Evolutionary conservation across 92 coral and sea anemone genomes (phyloP).

Genomic region (Parazoanthus swiftii): DNA sequence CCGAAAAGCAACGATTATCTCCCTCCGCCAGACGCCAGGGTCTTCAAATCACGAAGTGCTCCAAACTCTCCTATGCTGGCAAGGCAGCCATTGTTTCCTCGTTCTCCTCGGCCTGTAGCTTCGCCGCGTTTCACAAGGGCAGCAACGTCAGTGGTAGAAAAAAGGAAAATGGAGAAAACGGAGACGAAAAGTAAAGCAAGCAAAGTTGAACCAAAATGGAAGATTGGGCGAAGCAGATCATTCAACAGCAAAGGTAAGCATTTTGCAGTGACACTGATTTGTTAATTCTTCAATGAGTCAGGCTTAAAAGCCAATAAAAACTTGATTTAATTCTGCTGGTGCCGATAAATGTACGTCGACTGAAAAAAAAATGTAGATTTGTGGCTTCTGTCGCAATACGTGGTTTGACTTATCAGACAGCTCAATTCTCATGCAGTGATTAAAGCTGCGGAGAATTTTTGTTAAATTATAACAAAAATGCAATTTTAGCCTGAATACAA

Average conservation of each 20-base stretch:
- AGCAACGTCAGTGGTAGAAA: constrained; percentile 59
- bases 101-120: constrained; percentile 70
- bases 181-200: constrained; percentile 46
- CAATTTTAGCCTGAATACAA: background rate
- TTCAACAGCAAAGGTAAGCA: constrained; percentile 74
- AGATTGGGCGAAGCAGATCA: constrained; percentile 91
- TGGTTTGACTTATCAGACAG: background rate
- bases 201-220: constrained; percentile 34
- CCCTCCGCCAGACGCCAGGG: constrained; percentile 92
- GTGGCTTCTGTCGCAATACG: background rate
- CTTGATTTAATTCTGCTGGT: background rate
- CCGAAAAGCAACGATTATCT: constrained; percentile 87
- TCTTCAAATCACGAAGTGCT: constrained; percentile 94
- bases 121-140: constrained; percentile 66
- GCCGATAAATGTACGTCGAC: background rate
- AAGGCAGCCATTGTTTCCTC: constrained; percentile 64
- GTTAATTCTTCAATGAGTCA: too few relatives aligned
- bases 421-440: background rate
- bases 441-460: too few relatives aligned
- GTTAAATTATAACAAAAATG: background rate
- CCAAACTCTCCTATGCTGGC: constrained; percentile 83
- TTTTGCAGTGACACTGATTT: background rate
- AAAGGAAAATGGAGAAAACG: constrained; percentile 62
- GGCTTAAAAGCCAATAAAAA: background rate
- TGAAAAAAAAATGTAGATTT: too few relatives aligned